Evolutionary conservation across 1,140 invertebrate species (phyloP).

Genomic region (Heterodera carotae): DNA sequence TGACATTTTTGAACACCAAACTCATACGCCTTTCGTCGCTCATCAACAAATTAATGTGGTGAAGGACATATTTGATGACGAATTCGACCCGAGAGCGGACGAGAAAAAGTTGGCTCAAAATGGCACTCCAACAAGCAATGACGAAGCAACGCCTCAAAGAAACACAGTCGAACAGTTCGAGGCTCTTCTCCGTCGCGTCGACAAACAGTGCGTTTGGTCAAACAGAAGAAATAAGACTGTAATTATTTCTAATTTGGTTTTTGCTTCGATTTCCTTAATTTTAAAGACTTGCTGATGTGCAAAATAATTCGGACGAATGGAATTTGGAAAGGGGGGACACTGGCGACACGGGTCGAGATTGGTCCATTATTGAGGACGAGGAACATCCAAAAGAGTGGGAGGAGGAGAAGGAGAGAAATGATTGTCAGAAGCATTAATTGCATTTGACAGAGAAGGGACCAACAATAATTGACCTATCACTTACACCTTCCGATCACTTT

Average conservation of each 20-base stretch:
- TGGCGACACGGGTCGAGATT: conserved; percentile 39
- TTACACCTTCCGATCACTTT: no score
- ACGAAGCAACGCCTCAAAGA: not conserved
- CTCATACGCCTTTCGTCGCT: not conserved
- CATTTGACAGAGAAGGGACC: not conserved
- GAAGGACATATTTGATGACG: conserved; percentile 57
- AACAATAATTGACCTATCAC: not conserved
- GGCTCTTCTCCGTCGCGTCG: conserved; percentile 38
- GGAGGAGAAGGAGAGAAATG: not conserved
- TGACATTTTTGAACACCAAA: conserved; percentile 14
- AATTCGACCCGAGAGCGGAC: conserved; percentile 57
- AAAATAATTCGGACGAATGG: conserved; percentile 34
- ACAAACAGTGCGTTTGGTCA: conserved; percentile 27
- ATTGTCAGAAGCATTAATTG: not conserved
- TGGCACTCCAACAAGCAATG: not conserved
- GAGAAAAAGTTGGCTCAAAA: conserved; percentile 36
- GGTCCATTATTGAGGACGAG: conserved; percentile 13
- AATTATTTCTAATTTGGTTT: not conserved
- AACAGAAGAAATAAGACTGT: not conserved
- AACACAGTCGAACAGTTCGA: conserved; percentile 42
- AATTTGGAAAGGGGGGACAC: conserved; percentile 42
- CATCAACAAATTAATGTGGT: conserved; percentile 36
- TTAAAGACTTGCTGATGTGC: conserved; percentile 45
- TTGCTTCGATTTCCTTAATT: not conserved
- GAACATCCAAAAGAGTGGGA: conserved; percentile 7